phyloP scores from a whole-genome alignment of 2,113 vertebrate genomes.

The Zeus faber region DNA sequence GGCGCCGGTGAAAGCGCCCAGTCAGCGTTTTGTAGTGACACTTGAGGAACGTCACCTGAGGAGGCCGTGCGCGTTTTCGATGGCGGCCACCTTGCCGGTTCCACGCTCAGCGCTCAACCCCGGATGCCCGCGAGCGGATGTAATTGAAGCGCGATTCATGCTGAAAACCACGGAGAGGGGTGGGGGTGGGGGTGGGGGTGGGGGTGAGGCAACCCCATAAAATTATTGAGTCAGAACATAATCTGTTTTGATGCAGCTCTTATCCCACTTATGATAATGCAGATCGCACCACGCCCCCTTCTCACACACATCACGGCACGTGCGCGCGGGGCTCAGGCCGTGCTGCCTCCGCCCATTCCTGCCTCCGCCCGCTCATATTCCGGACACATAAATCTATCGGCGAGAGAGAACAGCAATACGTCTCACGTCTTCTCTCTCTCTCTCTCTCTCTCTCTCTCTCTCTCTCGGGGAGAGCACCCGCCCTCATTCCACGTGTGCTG shows the following conservation, averaged over 20 bases:
- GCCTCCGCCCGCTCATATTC: constrained; percentile 29
- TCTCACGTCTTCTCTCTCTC: neutral
- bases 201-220: constrained; percentile 34
- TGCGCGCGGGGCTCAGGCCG: constrained; percentile 24
- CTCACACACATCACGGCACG: constrained; percentile 27
- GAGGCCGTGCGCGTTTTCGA: constrained; percentile 20
- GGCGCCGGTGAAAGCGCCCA: constrained; percentile 25
- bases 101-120: no score
- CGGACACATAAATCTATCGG: constrained; percentile 21
- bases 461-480: neutral
- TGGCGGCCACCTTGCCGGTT: no score
- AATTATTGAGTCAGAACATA: constrained; percentile 44
- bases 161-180: constrained; percentile 21
- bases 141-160: constrained; percentile 41
- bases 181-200: constrained; percentile 20
- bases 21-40: constrained; percentile 58
- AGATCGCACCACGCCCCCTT: constrained; percentile 5
- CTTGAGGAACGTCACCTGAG: constrained; percentile 51
- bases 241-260: constrained; percentile 41
- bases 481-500: neutral
- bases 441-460: no score
- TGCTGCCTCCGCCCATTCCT: constrained; percentile 14
- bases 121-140: constrained; percentile 10
- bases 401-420: constrained; percentile 3
- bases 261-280: constrained; percentile 42